These are phyloP conservation scores for Botia almorhae DNA, from an alignment of 2,797 vertebrate genomes.

Conservation along the genomic window DNA sequence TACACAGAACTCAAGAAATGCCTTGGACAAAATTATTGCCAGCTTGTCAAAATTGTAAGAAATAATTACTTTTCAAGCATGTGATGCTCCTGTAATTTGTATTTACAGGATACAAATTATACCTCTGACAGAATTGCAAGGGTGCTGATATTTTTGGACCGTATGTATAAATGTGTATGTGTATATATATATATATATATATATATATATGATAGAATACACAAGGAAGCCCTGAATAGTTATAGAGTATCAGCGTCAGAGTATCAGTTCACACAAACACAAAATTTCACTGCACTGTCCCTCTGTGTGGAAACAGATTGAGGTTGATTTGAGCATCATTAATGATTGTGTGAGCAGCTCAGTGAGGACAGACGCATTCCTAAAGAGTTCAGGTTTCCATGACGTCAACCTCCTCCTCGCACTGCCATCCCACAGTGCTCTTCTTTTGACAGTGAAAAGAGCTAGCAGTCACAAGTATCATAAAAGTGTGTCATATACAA, in stretches of 20 bases:
- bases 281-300: slow-evolving; percentile 8
- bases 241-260: background rate
- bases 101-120: too few relatives aligned
- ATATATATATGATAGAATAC: background rate
- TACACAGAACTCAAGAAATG: too few relatives aligned
- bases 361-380: slow-evolving; percentile 35
- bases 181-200: too few relatives aligned
- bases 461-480: slow-evolving; percentile 50
- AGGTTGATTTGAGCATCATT: slow-evolving; percentile 50
- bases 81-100: too few relatives aligned
- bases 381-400: slow-evolving; percentile 51
- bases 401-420: slow-evolving; percentile 37
- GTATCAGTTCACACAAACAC: background rate
- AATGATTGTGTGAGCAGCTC: slow-evolving; percentile 46
- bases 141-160: too few relatives aligned
- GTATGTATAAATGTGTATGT: too few relatives aligned
- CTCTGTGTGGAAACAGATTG: slow-evolving; percentile 52
- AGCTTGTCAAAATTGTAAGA: too few relatives aligned
- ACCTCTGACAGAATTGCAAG: too few relatives aligned
- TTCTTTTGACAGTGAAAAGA: slow-evolving; percentile 24
- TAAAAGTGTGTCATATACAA: background rate
- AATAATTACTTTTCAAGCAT: too few relatives aligned
- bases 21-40: too few relatives aligned
- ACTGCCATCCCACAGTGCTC: background rate
- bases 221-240: background rate